Evolutionary conservation across 2,797 vertebrate species (phyloP).

Genomic region (Trematocara caparti): DNA sequence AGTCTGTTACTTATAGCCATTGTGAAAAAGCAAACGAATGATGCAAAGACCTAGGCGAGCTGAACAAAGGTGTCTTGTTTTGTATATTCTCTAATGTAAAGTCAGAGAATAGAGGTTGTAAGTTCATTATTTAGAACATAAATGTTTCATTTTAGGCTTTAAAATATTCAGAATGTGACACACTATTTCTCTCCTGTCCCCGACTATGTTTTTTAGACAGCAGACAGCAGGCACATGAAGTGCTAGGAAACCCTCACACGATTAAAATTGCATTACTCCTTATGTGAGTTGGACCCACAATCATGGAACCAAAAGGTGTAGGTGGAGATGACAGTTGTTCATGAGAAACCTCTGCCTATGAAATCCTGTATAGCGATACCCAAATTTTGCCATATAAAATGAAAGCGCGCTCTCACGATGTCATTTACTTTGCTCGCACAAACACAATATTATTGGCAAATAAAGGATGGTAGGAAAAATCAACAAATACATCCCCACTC

Average conservation of each 20-base stretch:
- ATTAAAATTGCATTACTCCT: background rate
- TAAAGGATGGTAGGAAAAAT: background rate
- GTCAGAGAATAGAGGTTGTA: background rate
- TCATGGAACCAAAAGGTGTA: background rate
- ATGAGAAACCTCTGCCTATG: background rate
- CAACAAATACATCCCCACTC: background rate
- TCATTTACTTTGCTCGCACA: background rate
- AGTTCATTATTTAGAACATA: constrained; percentile 37
- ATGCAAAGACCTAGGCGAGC: background rate
- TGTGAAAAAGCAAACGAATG: constrained; percentile 7
- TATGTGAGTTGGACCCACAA: background rate
- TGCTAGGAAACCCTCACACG: background rate
- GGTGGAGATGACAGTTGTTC: background rate
- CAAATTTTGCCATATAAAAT: background rate
- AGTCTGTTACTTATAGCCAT: constrained; percentile 29
- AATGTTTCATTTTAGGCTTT: constrained; percentile 35
- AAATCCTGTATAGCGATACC: background rate
- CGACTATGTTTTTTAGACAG: background rate
- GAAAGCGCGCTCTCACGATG: background rate
- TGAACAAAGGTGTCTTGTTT: constrained; percentile 2
- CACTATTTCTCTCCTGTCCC: constrained; percentile 5
- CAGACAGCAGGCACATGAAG: background rate
- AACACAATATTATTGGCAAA: background rate
- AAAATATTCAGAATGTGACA: constrained; percentile 35
- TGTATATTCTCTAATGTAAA: background rate